Evolutionary conservation across 2,888 invertebrate species (phyloP).

Genomic region (Drosophila ustulata): DNA sequence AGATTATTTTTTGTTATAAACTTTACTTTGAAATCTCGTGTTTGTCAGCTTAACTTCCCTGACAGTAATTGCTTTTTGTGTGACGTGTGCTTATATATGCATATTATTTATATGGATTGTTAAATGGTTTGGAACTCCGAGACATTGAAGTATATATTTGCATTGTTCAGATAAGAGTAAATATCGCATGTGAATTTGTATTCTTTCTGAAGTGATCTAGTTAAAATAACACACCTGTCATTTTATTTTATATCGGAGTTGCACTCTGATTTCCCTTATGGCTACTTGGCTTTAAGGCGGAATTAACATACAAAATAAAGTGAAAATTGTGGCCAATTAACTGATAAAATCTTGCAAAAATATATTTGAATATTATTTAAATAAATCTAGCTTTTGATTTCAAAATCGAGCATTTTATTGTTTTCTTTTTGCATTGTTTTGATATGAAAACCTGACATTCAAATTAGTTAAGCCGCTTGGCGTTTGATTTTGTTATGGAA

Average conservation of each 20-base stretch:
- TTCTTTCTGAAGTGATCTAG: background rate
- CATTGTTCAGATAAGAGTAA: background rate
- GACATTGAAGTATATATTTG: background rate
- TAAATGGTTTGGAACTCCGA: background rate
- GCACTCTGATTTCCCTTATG: background rate
- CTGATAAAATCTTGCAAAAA: background rate
- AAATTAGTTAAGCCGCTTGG: slow-evolving; percentile 44
- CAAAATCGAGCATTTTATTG: slow-evolving; percentile 3
- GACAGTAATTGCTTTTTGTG: slow-evolving; percentile 4
- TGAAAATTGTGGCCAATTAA: slow-evolving; percentile 9
- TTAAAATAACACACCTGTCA: background rate
- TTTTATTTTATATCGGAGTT: background rate
- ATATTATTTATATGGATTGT: slow-evolving; percentile 1
- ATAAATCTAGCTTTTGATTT: background rate
- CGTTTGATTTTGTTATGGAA: slow-evolving; percentile 42
- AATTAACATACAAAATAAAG: background rate
- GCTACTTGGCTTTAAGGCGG: background rate
- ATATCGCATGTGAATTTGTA: background rate
- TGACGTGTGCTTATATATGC: slow-evolving; percentile 2
- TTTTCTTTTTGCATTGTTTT: background rate
- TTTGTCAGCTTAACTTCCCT: slow-evolving; percentile 12
- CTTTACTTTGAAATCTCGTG: slow-evolving; percentile 5
- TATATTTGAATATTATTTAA: background rate
- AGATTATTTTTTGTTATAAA: slow-evolving; percentile 8
- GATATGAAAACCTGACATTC: slow-evolving; percentile 37